Evolutionary conservation across 1,140 invertebrate genomes (phyloP), one percentile per base, ranked within the genome.

Genomic region (Pseudomyrmex pallidus): DNA sequence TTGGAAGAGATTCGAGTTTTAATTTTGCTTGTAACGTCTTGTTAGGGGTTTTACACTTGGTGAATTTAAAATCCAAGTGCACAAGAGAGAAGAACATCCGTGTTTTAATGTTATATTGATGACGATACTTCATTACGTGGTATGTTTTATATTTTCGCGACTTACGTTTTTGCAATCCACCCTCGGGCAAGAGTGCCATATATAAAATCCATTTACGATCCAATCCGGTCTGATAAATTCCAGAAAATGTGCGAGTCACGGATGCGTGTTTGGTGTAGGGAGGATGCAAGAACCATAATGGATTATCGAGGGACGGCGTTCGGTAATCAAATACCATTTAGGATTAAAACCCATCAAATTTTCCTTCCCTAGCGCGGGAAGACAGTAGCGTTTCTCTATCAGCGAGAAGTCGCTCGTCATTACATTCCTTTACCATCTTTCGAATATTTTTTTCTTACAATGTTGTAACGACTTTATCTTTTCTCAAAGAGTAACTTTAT

Each of bases 251-350:
- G 87, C 90, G 84, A 91, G 89, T 91, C 90, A 91, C 82, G 63
- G 85, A 22, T 59, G 68, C 76, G 67, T 85, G 80, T 83, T 84
- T 63, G 35, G 61, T 72, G 15, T 64, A 68, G 85, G 86, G 88
- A 87, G 83, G 85, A 83, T 89, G 89, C 88, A 91, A 91, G 91
- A 91, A 91, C 90, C 87, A 85, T 93, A 93, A 93, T 93, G 89
- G 92, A 93, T 93, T 93, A 92, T 93, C 91, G 80, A 82, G 86
- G 85, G 88, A 80, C 22, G 86, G 78, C 66, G 85, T 91, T 92
- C 90, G 88, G 90, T 92, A 93, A 92, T 93, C 89, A 91, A 93
- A 93, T 93, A 92, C 89, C 90, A 90, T 90, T 91, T 90, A 90
- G 91, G 91, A 91, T 93, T 93, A 91, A 91, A 92, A 92, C 90